Conservation (phyloP, 1,140 invertebrate species). For the Zaprionus camerounensis region DNA sequence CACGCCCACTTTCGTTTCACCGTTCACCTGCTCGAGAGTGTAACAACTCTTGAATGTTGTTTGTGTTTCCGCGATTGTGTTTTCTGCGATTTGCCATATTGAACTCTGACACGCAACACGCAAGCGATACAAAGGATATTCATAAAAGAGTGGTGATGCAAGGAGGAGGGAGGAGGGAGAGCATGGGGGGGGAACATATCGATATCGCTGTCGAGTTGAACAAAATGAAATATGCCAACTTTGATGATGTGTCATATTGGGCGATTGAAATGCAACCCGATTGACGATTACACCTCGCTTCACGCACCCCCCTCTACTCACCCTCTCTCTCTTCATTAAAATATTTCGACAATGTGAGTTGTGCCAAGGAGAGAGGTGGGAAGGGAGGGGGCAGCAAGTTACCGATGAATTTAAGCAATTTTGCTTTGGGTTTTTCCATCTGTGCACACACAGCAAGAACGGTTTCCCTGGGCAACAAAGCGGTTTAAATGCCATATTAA, state of each 20-base stretch:
- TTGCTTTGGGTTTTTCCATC: not conserved
- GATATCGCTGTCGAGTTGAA: slow-evolving; percentile 45
- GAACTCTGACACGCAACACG: slow-evolving; percentile 77
- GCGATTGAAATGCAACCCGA: slow-evolving; percentile 70
- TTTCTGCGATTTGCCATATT: slow-evolving; percentile 60
- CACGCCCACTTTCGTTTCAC: not conserved
- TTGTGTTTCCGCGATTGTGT: slow-evolving; percentile 67
- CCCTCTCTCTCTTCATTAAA: slow-evolving; percentile 63
- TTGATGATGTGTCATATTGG: slow-evolving; percentile 78
- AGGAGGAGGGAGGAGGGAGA: not conserved
- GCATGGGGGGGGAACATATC: slow-evolving; percentile 21
- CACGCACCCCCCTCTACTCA: not conserved
- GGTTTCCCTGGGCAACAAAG: slow-evolving; percentile 71
- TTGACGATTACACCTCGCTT: slow-evolving; percentile 2
- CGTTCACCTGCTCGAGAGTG: slow-evolving; percentile 42
- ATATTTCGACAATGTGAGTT: slow-evolving; percentile 67
- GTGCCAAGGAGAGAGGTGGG: not conserved
- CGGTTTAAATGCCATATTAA: slow-evolving; percentile 75
- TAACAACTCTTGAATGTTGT: slow-evolving; percentile 80
- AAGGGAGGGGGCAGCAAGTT: not conserved
- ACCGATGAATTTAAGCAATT: slow-evolving; percentile 39
- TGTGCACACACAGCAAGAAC: slow-evolving; percentile 40
- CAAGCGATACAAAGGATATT: slow-evolving; percentile 36
- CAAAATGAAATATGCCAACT: slow-evolving; percentile 78
- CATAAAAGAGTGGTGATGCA: not conserved